phyloP scores from a whole-genome alignment of 2,113 vertebrate genomes.

The Vidua macroura region DNA sequence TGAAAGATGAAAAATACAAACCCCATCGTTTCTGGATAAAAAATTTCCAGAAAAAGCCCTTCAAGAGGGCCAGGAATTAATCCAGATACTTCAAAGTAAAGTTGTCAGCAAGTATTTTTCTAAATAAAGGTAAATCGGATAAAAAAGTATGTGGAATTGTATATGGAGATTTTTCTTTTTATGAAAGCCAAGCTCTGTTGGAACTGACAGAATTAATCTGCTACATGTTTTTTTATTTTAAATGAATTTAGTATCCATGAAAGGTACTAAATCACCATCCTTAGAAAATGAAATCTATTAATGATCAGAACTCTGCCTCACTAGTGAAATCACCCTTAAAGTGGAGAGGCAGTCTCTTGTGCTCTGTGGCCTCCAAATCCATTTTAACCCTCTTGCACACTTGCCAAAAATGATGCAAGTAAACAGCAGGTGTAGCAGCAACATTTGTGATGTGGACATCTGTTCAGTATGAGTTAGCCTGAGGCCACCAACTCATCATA shows the following conservation, averaged over 20 bases:
- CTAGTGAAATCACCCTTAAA: background rate
- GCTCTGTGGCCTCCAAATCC: background rate
- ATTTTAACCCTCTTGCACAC: background rate
- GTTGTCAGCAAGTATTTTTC: background rate
- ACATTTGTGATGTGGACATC: conserved; percentile 21
- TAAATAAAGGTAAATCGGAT: background rate
- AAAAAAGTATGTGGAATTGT: background rate
- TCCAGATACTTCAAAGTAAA: background rate
- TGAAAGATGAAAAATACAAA: background rate
- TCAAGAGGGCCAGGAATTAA: background rate
- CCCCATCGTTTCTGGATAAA: background rate
- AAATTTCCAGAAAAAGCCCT: background rate
- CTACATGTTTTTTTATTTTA: background rate
- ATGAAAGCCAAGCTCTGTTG: background rate
- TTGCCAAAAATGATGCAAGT: background rate
- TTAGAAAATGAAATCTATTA: background rate
- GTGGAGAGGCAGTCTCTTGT: background rate
- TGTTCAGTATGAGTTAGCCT: background rate
- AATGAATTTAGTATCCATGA: background rate
- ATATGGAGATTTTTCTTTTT: background rate
- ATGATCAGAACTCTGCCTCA: background rate
- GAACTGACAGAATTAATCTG: background rate
- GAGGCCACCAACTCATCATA: background rate
- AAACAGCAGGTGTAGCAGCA: background rate
- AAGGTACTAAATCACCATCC: background rate